phyloP scores from a whole-genome alignment of 2,797 vertebrate species.

The Megalops cyprinoides region DNA sequence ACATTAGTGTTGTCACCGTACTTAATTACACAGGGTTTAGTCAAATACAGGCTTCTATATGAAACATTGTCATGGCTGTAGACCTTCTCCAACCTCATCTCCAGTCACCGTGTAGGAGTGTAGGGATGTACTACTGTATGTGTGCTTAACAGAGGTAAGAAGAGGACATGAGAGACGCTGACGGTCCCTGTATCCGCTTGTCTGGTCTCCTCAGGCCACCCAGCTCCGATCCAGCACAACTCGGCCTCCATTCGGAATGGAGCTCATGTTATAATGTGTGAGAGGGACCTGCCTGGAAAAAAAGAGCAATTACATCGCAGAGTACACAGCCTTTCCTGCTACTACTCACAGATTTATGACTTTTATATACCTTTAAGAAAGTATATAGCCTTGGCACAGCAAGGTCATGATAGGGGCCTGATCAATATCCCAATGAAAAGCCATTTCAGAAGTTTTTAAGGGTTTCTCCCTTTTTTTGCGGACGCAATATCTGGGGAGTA shows the following conservation, averaged over 20 bases:
- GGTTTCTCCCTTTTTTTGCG: slow-evolving; percentile 74
- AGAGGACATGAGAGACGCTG: background rate
- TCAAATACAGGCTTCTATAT: background rate
- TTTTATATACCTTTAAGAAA: slow-evolving; percentile 85
- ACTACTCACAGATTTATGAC: slow-evolving; percentile 84
- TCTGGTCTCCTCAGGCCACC: background rate
- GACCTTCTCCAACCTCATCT: background rate
- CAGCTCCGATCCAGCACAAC: slow-evolving; percentile 16
- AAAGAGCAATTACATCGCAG: slow-evolving; percentile 65
- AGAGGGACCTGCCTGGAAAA: slow-evolving; percentile 54
- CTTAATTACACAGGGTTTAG: background rate
- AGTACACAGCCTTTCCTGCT: slow-evolving; percentile 50
- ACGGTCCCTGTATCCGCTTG: background rate
- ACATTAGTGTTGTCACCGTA: background rate
- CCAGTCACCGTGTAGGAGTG: background rate
- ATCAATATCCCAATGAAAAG: slow-evolving; percentile 93
- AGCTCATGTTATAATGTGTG: slow-evolving; percentile 58
- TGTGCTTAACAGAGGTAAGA: background rate
- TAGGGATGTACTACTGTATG: background rate
- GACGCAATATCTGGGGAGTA: slow-evolving; percentile 91
- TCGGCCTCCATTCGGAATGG: slow-evolving; percentile 48
- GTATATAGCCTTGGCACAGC: slow-evolving; percentile 81
- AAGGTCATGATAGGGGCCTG: slow-evolving; percentile 88
- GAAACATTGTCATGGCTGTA: background rate
- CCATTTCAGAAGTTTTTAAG: slow-evolving; percentile 93